phyloP scores from a whole-genome alignment of 2,113 vertebrate genomes.

The Motacilla alba region DNA sequence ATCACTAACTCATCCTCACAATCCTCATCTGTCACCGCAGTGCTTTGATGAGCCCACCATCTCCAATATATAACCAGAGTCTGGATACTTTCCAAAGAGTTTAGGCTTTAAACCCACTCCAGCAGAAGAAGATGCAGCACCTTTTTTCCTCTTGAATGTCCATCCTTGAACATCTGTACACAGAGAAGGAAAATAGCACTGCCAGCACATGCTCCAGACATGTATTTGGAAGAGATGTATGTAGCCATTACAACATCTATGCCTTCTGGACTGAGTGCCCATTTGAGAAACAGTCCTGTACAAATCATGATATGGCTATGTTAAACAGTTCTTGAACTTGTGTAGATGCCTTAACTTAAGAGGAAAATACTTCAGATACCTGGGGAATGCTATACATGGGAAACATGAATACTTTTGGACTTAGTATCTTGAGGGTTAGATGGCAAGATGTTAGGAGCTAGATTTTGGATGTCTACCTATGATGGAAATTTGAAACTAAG shows the following conservation, averaged over 20 bases:
- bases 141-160: not conserved
- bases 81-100: not conserved
- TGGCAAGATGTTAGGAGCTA: not conserved
- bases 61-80: not conserved
- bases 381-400: not conserved
- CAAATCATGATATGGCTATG: not conserved
- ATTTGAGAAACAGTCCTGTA: not conserved
- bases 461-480: not conserved
- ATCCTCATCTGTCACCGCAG: accelerated
- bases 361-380: not conserved
- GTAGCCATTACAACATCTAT: not conserved
- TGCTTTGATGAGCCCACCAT: not conserved
- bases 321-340: not conserved
- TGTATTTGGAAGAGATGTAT: not conserved
- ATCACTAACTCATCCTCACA: not conserved
- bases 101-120: not conserved
- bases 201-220: not conserved
- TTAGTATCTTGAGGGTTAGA: not conserved
- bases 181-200: not conserved
- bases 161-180: not conserved
- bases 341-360: not conserved
- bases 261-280: not conserved
- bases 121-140: not conserved
- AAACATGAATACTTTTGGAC: not conserved
- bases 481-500: not conserved